phyloP scores from a whole-genome alignment of 2,888 invertebrate genomes.

The Phaedon cochleariae region DNA sequence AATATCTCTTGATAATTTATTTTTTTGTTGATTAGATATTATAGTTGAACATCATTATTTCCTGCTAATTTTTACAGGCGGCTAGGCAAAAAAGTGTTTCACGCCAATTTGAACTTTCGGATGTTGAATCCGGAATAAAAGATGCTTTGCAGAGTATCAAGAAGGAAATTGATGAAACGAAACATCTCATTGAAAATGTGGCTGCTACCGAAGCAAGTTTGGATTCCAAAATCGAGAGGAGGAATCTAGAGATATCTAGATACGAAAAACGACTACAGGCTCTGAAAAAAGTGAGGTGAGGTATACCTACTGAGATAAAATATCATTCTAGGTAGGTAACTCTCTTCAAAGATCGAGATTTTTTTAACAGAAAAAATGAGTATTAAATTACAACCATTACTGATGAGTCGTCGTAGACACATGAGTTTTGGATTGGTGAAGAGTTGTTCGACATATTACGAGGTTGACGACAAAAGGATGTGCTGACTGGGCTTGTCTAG shows the following conservation, averaged over 20 bases:
- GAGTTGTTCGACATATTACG: too few relatives aligned
- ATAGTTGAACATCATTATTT: too few relatives aligned
- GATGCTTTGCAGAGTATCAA: conserved; percentile 77
- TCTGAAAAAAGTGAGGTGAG: conserved; percentile 89
- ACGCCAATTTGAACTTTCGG: conserved; percentile 82
- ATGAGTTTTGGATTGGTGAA: too few relatives aligned
- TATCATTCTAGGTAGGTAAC: background rate
- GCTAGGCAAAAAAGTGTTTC: conserved; percentile 82
- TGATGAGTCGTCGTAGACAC: too few relatives aligned
- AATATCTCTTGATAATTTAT: background rate
- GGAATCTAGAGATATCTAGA: conserved; percentile 87
- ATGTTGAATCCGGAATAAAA: conserved; percentile 82
- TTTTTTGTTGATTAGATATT: too few relatives aligned
- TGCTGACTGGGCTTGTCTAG: too few relatives aligned
- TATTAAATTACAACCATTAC: too few relatives aligned
- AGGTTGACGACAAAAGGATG: too few relatives aligned
- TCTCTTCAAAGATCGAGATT: too few relatives aligned
- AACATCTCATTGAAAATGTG: conserved; percentile 82
- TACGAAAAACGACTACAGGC: conserved; percentile 93
- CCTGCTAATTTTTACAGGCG: conserved; percentile 64
- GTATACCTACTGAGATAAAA: too few relatives aligned
- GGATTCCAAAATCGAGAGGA: conserved; percentile 91
- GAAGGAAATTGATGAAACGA: conserved; percentile 76
- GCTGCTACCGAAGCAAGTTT: conserved; percentile 88
- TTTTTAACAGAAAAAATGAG: too few relatives aligned